Conservation (phyloP, 2,797 vertebrate genomes). For the Phalanger gymnotis region DNA sequence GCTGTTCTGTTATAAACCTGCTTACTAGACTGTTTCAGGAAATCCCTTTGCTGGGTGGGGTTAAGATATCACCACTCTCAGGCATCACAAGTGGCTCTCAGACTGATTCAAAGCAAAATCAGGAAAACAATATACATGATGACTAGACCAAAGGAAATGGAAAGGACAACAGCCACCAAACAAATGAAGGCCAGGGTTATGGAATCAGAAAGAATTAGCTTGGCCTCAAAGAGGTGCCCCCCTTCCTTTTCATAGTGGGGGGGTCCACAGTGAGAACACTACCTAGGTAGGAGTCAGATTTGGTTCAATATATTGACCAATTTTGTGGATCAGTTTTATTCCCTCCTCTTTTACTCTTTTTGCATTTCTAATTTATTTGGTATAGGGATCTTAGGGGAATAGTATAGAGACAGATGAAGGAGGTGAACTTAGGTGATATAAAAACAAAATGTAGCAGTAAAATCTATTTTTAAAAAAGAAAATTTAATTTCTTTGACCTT, state of each 20-base stretch:
- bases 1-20: no score
- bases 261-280: background rate
- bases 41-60: background rate
- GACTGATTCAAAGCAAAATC: background rate
- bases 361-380: background rate
- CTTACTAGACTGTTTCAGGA: background rate
- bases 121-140: background rate
- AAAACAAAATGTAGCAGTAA: background rate
- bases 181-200: background rate
- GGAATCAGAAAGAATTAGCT: background rate
- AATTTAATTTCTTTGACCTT: background rate
- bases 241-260: background rate
- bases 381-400: background rate
- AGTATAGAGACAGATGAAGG: background rate
- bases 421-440: background rate
- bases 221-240: background rate
- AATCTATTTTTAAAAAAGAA: background rate
- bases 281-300: background rate
- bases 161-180: background rate
- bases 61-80: background rate
- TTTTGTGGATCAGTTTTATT: background rate
- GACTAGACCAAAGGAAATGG: background rate
- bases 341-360: background rate
- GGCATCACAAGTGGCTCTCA: background rate
- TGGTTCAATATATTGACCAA: background rate